These are phyloP conservation scores for Phania funesta DNA, from an alignment of 2,888 invertebrate species.

Conservation along the genomic window DNA sequence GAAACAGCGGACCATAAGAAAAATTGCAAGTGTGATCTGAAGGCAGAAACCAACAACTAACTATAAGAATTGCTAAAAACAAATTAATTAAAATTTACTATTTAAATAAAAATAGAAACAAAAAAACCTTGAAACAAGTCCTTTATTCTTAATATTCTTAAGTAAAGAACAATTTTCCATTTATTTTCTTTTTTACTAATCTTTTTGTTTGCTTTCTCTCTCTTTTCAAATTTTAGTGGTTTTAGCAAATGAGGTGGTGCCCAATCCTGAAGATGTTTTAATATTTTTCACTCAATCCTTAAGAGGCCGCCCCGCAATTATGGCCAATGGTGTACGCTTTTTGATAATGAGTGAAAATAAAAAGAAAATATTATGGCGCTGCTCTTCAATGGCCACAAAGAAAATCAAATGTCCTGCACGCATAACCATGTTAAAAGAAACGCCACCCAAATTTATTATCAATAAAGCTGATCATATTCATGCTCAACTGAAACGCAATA, in stretches of 20 bases:
- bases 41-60: not conserved
- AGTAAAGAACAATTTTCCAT: not conserved
- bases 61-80: conserved; percentile 12
- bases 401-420: conserved; percentile 80
- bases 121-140: not conserved
- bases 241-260: conserved; percentile 76
- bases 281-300: conserved; percentile 80
- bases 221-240: conserved; percentile 73
- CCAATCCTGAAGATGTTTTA: conserved; percentile 78
- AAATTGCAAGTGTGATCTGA: not conserved
- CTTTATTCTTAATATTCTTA: conserved; percentile 22
- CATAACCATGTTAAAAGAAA: conserved; percentile 79
- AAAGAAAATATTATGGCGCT: conserved; percentile 80
- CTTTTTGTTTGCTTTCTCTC: conserved; percentile 26
- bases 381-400: conserved; percentile 80
- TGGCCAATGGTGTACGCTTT: conserved; percentile 80
- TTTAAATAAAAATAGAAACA: conserved; percentile 3
- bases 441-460: conserved; percentile 79
- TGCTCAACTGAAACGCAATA: conserved; percentile 79
- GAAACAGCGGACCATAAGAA: conserved; percentile 1
- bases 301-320: conserved; percentile 80
- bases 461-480: conserved; percentile 80
- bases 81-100: not conserved
- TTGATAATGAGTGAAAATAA: conserved; percentile 80
- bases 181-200: conserved; percentile 49